Evolutionary conservation across 2,113 vertebrate species (phyloP).

Genomic region (Eretmochelys imbricata): DNA sequence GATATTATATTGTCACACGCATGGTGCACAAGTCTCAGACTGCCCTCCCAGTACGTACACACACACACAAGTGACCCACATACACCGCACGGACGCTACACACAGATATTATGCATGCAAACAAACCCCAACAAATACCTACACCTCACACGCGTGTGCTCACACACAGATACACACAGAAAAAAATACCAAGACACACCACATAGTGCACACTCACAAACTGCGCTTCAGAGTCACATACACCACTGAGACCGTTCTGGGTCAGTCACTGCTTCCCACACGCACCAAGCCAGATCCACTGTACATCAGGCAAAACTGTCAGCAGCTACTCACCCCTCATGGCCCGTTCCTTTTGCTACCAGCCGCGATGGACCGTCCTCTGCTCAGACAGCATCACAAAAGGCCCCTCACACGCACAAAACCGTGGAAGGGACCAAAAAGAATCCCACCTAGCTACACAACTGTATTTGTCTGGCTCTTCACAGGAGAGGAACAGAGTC

Average conservation of each 20-base stretch:
- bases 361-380: not conserved
- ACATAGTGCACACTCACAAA: not conserved
- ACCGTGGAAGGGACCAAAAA: not conserved
- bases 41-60: not conserved
- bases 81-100: not conserved
- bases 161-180: no score
- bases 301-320: not conserved
- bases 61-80: not conserved
- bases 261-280: not conserved
- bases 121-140: no score
- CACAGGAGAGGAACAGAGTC: not conserved
- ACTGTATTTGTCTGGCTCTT: not conserved
- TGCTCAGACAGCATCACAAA: not conserved
- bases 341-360: not conserved
- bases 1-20: not conserved
- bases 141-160: not conserved
- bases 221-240: not conserved
- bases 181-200: no score
- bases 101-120: not conserved
- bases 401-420: not conserved
- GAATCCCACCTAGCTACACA: not conserved
- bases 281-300: not conserved
- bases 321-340: not conserved
- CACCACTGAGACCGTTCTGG: not conserved
- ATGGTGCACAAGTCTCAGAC: not conserved